Conservation (phyloP, 2,797 vertebrate species). For the Ptychobarbus kaznakovi region DNA sequence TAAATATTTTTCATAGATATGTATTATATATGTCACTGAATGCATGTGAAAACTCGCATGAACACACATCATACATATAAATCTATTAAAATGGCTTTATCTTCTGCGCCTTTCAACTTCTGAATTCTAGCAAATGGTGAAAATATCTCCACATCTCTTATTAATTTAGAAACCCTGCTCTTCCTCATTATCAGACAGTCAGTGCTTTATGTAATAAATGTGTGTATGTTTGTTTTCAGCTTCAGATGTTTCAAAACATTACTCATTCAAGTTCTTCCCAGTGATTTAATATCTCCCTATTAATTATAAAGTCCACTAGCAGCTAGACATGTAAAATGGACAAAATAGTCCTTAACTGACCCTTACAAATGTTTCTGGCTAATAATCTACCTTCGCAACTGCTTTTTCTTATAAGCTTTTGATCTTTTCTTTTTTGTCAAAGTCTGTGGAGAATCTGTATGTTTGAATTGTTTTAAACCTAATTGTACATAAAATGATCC, state of each 20-base stretch:
- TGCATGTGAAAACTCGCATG: background rate
- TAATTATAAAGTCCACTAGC: background rate
- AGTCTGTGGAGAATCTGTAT: background rate
- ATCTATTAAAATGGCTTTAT: background rate
- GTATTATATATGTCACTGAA: conserved; percentile 1
- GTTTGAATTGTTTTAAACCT: background rate
- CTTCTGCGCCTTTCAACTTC: background rate
- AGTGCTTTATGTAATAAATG: conserved; percentile 55
- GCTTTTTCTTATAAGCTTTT: background rate
- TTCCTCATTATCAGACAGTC: conserved; percentile 52
- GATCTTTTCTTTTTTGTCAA: background rate
- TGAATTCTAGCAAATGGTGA: background rate
- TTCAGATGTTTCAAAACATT: background rate
- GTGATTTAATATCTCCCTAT: background rate
- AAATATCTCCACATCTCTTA: conserved; percentile 49
- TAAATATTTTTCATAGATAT: conserved; percentile 5
- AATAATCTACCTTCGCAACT: background rate
- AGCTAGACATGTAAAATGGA: background rate
- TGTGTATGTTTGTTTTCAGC: background rate
- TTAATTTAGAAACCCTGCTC: conserved; percentile 57
- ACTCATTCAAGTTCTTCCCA: background rate
- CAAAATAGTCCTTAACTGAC: background rate
- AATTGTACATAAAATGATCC: background rate
- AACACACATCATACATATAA: background rate
- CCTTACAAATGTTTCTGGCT: background rate